Conservation (phyloP, 2,888 invertebrate species). For the Glaucopsyche alexis region DNA sequence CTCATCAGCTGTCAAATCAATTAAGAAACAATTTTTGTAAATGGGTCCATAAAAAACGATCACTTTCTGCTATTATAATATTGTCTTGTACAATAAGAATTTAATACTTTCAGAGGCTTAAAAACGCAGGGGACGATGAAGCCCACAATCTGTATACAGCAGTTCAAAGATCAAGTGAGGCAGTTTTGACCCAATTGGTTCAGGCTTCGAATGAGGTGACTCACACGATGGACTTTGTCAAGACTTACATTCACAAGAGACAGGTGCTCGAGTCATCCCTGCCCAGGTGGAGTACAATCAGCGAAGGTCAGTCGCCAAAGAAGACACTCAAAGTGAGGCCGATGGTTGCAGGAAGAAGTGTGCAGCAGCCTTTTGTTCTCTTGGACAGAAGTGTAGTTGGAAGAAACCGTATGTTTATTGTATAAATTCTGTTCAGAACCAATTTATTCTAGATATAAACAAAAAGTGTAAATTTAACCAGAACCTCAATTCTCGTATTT, state of each 20-base stretch:
- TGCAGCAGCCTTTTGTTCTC: slow-evolving; percentile 70
- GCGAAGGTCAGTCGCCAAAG: slow-evolving; percentile 55
- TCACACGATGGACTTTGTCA: slow-evolving; percentile 55
- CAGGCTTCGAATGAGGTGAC: slow-evolving; percentile 63
- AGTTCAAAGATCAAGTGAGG: slow-evolving; percentile 57
- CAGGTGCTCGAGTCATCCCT: slow-evolving; percentile 50
- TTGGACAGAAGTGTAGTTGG: slow-evolving; percentile 57
- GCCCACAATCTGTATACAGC: slow-evolving; percentile 57
- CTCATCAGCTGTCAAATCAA: too few relatives aligned
- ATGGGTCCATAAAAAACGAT: too few relatives aligned
- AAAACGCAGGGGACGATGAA: slow-evolving; percentile 55
- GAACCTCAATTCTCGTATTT: too few relatives aligned
- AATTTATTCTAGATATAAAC: background rate
- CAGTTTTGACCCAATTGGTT: slow-evolving; percentile 59
- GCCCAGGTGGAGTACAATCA: slow-evolving; percentile 59
- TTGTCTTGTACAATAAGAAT: too few relatives aligned
- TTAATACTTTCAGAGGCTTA: slow-evolving; percentile 50
- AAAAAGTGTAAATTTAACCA: too few relatives aligned
- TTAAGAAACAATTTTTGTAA: too few relatives aligned
- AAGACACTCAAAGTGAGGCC: slow-evolving; percentile 65
- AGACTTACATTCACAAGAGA: slow-evolving; percentile 53
- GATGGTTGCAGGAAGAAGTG: slow-evolving; percentile 61
- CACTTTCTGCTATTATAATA: too few relatives aligned
- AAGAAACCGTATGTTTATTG: slow-evolving; percentile 41
- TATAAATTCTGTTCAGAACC: background rate